These are phyloP conservation scores for Phalloptychus januarius DNA, from an alignment of 2,797 vertebrate species.

Conservation along the genomic window DNA sequence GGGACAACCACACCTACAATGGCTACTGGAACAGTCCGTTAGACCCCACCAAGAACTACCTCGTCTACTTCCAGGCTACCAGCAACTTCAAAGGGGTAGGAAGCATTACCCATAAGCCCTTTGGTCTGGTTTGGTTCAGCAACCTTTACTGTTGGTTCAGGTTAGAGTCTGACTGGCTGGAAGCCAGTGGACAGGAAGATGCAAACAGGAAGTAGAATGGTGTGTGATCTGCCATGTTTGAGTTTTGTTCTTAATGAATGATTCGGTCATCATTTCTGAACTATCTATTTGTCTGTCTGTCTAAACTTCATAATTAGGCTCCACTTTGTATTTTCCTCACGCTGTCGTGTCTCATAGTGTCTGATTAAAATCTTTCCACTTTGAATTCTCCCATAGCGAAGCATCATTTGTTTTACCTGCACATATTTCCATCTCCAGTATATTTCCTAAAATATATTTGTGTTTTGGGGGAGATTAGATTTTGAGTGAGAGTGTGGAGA, in stretches of 20 bases:
- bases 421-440: constrained; percentile 39
- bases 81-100: constrained; percentile 95
- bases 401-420: constrained; percentile 28
- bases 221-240: not conserved
- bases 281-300: no score
- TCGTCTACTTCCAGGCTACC: constrained; percentile 94
- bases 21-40: constrained; percentile 96
- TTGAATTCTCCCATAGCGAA: constrained; percentile 11
- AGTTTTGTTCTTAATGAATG: not conserved
- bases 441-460: constrained; percentile 28
- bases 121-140: constrained; percentile 1
- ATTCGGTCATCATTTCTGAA: not conserved
- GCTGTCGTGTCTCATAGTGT: not conserved
- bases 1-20: constrained; percentile 96
- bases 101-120: not conserved
- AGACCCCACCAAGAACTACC: constrained; percentile 92
- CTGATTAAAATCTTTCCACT: constrained; percentile 6
- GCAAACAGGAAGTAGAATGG: not conserved
- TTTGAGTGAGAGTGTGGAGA: constrained; percentile 2
- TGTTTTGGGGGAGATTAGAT: constrained; percentile 18
- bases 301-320: no score
- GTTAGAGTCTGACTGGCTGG: constrained; percentile 28
- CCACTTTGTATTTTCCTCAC: no score
- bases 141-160: constrained; percentile 38
- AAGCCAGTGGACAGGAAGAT: not conserved